Base-by-base conservation (phyloP, 2,797 vertebrate genomes). In the Pseudomugil tenellus region DNA sequence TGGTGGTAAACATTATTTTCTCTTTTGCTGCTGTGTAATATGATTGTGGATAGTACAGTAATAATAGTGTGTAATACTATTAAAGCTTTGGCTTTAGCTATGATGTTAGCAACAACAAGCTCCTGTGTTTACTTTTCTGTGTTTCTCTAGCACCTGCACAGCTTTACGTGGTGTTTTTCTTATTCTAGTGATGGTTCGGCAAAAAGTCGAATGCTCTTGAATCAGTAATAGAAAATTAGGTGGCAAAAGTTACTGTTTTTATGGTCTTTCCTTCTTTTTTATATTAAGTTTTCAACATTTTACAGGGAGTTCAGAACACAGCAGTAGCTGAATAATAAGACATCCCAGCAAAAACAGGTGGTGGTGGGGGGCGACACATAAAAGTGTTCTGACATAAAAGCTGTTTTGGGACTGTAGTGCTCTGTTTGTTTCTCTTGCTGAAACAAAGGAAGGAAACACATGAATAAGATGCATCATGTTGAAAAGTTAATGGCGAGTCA, bases 371-470 rank as follows among this genome's bases (percentile, higher is more conserved):
- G 32, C n/a, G 48, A 39, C 26, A 13, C 14, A 32, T 25, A 8
- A 25, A 66, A 26, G 35, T 41, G 6, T n/a, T 21, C 37, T 17
- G 54, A 35, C 59, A 69, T n/a, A 54, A 31, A 48, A 25, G 28
- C 17, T 35, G 23, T 11, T 67, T 62, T 62, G n/a, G 17, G 26
- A 62, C 21, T 11, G 16, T 19, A 25, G 54, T 35, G n/a, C 25
- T 70, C 5, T 37, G 11, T 71, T 62, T 12, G 19, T 12, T 74
- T 43, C n/a, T 25, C 29, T 68, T 6, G 7, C 8, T 53, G 28
- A 52, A 67, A 41, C 16, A 32, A 21, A 68, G 39, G 13, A 31
- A 37, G 52, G 21, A 65, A 80, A 43, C 23, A n/a, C 21, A 63
- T 19, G 28, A 46, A 13, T 63, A 35, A 17, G 3, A 32, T 51